Conservation (phyloP, 2,797 vertebrate genomes). For the Gouania willdenowi region DNA sequence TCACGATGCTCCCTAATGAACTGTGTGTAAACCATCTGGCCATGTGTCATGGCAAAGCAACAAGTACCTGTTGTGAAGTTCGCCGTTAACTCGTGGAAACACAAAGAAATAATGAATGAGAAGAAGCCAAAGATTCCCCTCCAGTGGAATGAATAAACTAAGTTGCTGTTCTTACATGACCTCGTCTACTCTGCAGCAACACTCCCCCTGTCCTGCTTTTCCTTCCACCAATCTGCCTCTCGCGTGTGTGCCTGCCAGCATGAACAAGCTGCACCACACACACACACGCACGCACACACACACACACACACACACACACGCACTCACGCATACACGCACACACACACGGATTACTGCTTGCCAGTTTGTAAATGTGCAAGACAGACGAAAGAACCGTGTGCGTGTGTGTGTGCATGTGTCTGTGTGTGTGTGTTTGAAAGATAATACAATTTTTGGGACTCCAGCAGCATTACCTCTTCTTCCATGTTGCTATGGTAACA, state of each 20-base stretch:
- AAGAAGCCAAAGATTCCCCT: constrained; percentile 40
- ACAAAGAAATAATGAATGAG: constrained; percentile 47
- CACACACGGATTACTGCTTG: no score
- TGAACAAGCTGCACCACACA: constrained; percentile 59
- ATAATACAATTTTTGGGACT: constrained; percentile 75
- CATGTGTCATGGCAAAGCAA: constrained; percentile 16
- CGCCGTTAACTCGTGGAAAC: constrained; percentile 24
- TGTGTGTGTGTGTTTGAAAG: constrained; percentile 49
- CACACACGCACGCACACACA: constrained; percentile 25
- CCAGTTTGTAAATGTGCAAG: constrained; percentile 48
- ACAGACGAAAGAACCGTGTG: constrained; percentile 31
- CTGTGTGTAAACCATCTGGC: no score
- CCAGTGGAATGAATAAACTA: constrained; percentile 48
- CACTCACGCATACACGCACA: no score
- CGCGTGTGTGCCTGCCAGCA: constrained; percentile 63
- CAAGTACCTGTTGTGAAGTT: constrained; percentile 49
- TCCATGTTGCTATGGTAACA: constrained; percentile 75
- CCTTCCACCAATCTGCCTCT: constrained; percentile 24
- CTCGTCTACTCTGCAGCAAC: constrained; percentile 52
- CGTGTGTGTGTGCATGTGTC: constrained; percentile 2
- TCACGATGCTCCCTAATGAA: no score
- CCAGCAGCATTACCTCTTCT: constrained; percentile 67
- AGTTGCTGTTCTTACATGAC: constrained; percentile 55
- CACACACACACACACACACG: constrained; percentile 8
- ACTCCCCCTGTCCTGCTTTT: constrained; percentile 50